Evolutionary conservation across 2,797 vertebrate species (phyloP), one percentile per base, ranked within the genome.

Genomic region (Danio albolineatus): DNA sequence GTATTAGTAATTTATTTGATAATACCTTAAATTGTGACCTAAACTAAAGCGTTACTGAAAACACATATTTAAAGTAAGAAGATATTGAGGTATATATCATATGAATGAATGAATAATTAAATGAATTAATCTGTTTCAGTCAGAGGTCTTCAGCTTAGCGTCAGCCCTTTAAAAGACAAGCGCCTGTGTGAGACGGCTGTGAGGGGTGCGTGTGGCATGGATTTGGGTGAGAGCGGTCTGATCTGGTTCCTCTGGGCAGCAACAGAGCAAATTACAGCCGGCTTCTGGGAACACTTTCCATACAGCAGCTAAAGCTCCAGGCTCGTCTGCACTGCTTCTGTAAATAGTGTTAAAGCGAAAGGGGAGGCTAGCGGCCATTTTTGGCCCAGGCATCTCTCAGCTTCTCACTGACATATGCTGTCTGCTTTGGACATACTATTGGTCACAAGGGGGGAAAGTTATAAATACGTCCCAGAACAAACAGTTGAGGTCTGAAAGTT

Each of bases 391-490:
- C 81, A 69, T 80, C 79, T 74, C 72, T 77, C 59, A 83, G 83
- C 88, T 90, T 89, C 85, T 89, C 86, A 84, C 82, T 86, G 89
- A 89, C 91, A 91, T 91, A 86, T 91, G 89, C 88, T 91, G 88
- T 92, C 89, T 91, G 89, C 88, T 85, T 51, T 65, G 89, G 90
- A 91, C 90, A 89, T 89, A 90, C 90, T 86, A 85, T 92, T 90
- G 90, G 91, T 93, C 89, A 92, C 85, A 79, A 76, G 74, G 62
- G 84, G 64, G 59, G 78, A 59, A 85, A 87, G 90, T 88, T 94
- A 93, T 93, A 93, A 93, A 92, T 93, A 94, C 87, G 77, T 53
- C 66, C 78, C 81, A 89, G 91, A 93, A 90, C 89, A 93, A 93
- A 93, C 89, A 91, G 89, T 87, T 75, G 80, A 84, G 86, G 89